Evolutionary conservation across 2,797 vertebrate species (phyloP).

Genomic region (Morus bassanus): DNA sequence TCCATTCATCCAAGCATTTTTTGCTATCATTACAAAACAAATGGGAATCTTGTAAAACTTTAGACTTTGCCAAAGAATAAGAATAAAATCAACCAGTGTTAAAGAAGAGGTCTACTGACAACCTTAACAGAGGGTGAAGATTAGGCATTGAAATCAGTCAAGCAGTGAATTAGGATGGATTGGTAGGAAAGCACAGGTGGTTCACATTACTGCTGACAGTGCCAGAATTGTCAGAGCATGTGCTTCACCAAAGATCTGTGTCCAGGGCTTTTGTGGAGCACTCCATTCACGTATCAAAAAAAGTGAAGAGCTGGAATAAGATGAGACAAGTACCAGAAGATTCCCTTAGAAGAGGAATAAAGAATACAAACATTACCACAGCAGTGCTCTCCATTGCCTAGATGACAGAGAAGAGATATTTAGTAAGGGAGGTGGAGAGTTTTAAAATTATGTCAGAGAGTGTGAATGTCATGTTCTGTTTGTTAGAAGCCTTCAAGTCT

Average conservation of each 20-base stretch:
- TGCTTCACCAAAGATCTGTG: not conserved
- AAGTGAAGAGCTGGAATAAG: not conserved
- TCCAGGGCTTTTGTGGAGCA: not conserved
- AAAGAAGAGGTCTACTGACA: not conserved
- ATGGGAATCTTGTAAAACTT: not conserved
- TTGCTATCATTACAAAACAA: not conserved
- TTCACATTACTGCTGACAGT: not conserved
- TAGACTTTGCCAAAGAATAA: not conserved
- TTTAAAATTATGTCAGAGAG: not conserved
- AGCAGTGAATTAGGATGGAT: not conserved
- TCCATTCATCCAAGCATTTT: fast-evolving
- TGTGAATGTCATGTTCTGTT: not conserved
- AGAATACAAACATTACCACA: not conserved
- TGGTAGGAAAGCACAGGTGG: not conserved
- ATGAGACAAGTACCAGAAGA: not conserved
- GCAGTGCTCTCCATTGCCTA: not conserved
- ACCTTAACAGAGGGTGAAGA: not conserved
- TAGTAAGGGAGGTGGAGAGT: not conserved
- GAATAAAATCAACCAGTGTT: not conserved
- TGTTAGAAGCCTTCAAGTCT: not conserved
- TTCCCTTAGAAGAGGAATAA: not conserved
- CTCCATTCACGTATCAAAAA: not conserved
- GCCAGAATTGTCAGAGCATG: not conserved
- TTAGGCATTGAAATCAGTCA: not conserved
- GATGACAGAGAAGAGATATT: not conserved